Conservation (phyloP, 1,140 invertebrate species). For the Parasteatoda tepidariorum region DNA sequence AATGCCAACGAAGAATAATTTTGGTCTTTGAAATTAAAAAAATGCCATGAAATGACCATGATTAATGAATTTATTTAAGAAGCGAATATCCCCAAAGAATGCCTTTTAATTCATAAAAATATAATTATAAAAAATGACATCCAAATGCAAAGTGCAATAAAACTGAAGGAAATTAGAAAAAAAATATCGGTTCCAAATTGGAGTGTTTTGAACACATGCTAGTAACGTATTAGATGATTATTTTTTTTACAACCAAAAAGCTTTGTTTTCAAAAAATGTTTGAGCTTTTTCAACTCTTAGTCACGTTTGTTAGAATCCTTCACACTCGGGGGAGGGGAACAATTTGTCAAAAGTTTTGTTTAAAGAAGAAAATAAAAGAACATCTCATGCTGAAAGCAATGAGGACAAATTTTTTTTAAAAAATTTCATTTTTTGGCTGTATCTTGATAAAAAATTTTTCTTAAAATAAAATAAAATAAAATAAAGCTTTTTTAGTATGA, state of each 20-base stretch:
- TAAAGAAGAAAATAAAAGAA: constrained; percentile 23
- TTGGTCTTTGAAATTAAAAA: too few species aligned
- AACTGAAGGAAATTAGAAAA: neutral
- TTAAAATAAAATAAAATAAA: too few species aligned
- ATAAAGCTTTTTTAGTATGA: too few species aligned
- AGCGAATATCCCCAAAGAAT: too few species aligned
- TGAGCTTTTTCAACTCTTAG: constrained; percentile 20
- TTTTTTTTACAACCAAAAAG: neutral
- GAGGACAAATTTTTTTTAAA: too few species aligned
- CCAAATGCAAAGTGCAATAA: neutral
- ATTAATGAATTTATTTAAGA: too few species aligned
- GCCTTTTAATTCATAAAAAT: too few species aligned
- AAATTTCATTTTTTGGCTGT: too few species aligned
- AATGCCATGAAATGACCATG: too few species aligned
- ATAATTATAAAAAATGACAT: too few species aligned
- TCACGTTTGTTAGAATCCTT: constrained; percentile 44
- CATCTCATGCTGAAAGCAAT: constrained; percentile 1
- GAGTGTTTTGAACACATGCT: neutral
- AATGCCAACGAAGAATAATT: too few species aligned
- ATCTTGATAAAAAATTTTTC: too few species aligned
- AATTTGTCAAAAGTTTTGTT: constrained; percentile 44
- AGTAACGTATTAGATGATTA: neutral
- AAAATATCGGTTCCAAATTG: neutral
- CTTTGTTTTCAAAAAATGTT: neutral
- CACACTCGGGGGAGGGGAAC: constrained; percentile 5